Evolutionary conservation across 2,797 vertebrate genomes (phyloP).

Genomic region (Vireo griseus): DNA sequence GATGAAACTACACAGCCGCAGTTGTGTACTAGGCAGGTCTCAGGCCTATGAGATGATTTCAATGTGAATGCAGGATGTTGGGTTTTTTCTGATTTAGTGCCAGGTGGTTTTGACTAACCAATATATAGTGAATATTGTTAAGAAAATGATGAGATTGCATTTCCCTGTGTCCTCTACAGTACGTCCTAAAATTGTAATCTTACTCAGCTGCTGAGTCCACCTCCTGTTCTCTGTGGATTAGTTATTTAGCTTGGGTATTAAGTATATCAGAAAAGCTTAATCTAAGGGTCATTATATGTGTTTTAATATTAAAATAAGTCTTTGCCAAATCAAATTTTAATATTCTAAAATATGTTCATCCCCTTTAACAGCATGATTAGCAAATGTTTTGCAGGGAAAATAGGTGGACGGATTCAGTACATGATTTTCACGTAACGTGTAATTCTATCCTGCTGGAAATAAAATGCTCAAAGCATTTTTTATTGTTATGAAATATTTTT

Average conservation of each 20-base stretch:
- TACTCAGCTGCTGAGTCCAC: slow-evolving; percentile 5
- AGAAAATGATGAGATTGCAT: slow-evolving; percentile 30
- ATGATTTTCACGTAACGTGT: background rate
- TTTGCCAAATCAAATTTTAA: slow-evolving; percentile 49
- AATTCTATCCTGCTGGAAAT: background rate
- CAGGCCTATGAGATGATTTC: background rate
- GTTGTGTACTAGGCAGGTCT: background rate
- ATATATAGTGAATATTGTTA: slow-evolving; percentile 20
- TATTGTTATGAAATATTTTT: background rate
- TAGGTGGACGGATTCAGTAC: background rate
- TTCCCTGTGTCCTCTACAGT: slow-evolving; percentile 37
- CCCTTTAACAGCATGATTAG: slow-evolving; percentile 44
- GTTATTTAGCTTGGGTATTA: slow-evolving; percentile 63
- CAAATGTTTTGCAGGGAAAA: slow-evolving; percentile 18
- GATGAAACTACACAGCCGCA: background rate
- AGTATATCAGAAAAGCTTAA: slow-evolving; percentile 57
- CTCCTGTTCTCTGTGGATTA: slow-evolving; percentile 53
- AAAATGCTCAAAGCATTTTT: slow-evolving; percentile 1
- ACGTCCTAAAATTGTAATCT: slow-evolving; percentile 50
- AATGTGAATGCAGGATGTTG: background rate
- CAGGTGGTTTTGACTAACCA: slow-evolving; percentile 22
- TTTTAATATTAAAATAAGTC: slow-evolving; percentile 60
- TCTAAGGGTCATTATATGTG: slow-evolving; percentile 47
- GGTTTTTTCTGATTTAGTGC: background rate
- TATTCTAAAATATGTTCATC: slow-evolving; percentile 58